A percentile compares a stretch with the other conserved stretches of the same genome.
Conservation (phyloP, 2,797 vertebrate species). For the Danionella dracula region DNA sequence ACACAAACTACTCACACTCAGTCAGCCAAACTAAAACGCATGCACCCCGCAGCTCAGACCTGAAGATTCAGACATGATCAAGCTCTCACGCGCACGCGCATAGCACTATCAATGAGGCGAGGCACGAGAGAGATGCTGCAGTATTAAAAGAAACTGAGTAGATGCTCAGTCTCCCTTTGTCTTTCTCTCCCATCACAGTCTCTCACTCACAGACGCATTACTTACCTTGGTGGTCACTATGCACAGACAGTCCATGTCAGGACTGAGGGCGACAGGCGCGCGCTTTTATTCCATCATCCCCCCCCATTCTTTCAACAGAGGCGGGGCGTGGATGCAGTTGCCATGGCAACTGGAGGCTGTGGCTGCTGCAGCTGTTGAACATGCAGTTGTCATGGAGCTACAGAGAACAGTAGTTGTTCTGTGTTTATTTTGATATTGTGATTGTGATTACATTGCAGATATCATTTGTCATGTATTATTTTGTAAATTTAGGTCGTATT, state of each 20-base stretch:
- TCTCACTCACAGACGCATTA: slow-evolving; percentile 2
- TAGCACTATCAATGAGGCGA: neutral
- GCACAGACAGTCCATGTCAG: slow-evolving; percentile 55
- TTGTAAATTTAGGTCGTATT: no score
- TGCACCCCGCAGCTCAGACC: no score
- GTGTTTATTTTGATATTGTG: no score
- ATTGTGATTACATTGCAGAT: no score
- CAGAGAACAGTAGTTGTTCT: slow-evolving; percentile 18
- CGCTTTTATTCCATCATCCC: neutral
- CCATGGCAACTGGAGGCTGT: slow-evolving; percentile 19
- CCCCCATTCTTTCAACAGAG: no score
- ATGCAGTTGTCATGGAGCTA: slow-evolving; percentile 42
- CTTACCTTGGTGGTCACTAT: slow-evolving; percentile 57
- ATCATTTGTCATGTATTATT: no score
- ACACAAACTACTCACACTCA: slow-evolving; percentile 9
- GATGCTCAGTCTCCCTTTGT: neutral
- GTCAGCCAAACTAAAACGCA: no score
- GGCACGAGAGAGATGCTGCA: neutral
- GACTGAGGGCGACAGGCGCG: slow-evolving; percentile 38
- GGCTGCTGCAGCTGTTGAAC: no score
- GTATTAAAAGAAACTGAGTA: neutral
- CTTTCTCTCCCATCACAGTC: no score
- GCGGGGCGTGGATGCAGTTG: neutral
- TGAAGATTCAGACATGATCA: no score
- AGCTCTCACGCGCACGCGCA: slow-evolving; percentile 1